A percentile compares a stretch with the other conserved stretches of the same genome.
Conservation (phyloP, 2,797 vertebrate genomes). For the Alectoris magna region DNA sequence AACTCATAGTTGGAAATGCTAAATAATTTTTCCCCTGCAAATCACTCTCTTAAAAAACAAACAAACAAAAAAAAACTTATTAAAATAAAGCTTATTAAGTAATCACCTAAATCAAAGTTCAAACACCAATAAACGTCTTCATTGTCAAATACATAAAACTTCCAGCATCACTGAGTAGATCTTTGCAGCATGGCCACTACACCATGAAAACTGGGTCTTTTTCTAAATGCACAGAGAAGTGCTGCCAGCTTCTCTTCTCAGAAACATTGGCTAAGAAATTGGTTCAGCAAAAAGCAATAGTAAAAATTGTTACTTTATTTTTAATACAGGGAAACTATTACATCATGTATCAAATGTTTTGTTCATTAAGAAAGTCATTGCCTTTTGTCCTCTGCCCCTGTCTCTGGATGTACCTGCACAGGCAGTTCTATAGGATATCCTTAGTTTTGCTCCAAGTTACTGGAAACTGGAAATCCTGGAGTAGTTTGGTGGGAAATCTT, state of each 20-base stretch:
- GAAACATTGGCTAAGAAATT: neutral
- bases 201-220: neutral
- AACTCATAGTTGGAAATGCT: neutral
- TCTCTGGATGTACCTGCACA: slow-evolving; percentile 42
- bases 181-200: neutral
- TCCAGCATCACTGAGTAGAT: neutral
- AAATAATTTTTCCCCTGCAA: neutral
- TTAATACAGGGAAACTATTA: slow-evolving; percentile 4
- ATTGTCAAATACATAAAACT: neutral
- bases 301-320: neutral
- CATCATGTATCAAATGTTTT: slow-evolving; percentile 10
- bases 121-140: neutral
- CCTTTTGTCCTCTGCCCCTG: slow-evolving; percentile 54
- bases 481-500: neutral
- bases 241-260: neutral
- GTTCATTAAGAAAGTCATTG: neutral
- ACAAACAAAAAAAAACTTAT: too few relatives aligned
- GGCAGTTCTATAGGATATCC: slow-evolving; percentile 75
- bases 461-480: neutral
- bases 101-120: neutral
- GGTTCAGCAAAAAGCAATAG: neutral
- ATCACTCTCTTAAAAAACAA: neutral
- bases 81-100: neutral
- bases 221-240: neutral
- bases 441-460: slow-evolving; percentile 41